phyloP scores from a whole-genome alignment of 1,140 invertebrate species.

The Amphibalanus amphitrite region DNA sequence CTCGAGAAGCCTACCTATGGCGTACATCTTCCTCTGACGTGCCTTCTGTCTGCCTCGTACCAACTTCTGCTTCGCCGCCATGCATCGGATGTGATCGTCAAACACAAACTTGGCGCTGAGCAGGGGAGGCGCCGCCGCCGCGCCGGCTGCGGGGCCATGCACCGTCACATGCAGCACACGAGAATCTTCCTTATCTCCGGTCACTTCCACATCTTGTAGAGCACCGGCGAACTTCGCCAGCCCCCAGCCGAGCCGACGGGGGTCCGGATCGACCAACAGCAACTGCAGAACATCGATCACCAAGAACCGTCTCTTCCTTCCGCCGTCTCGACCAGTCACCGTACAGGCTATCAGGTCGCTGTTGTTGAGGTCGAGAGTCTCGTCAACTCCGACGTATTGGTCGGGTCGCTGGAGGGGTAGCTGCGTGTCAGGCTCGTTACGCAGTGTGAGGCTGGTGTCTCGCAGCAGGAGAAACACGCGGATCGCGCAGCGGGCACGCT shows the following conservation, averaged over 20 bases:
- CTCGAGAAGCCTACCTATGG: conserved; percentile 80
- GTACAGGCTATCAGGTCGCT: conserved; percentile 93
- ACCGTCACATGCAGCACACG: conserved; percentile 88
- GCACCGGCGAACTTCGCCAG: conserved; percentile 71
- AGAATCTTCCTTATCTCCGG: conserved; percentile 89
- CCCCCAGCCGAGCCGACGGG: conserved; percentile 82
- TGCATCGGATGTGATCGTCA: conserved; percentile 95
- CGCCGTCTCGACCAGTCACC: conserved; percentile 62
- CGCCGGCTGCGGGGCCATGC: conserved; percentile 54
- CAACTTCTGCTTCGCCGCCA: conserved; percentile 80
- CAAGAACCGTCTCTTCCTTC: conserved; percentile 51
- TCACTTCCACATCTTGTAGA: conserved; percentile 45
- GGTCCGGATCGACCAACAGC: conserved; percentile 91
- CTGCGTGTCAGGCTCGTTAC: conserved; percentile 63
- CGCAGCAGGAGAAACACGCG: conserved; percentile 85
- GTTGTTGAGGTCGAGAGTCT: conserved; percentile 39
- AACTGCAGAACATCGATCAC: conserved; percentile 88
- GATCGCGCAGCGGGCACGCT: conserved; percentile 79
- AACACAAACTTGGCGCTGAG: conserved; percentile 88
- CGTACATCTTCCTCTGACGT: conserved; percentile 86
- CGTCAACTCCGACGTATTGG: conserved; percentile 63
- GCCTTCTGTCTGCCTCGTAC: conserved; percentile 79
- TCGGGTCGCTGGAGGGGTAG: conserved; percentile 82
- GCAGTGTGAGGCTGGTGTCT: conserved; percentile 58
- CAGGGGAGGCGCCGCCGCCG: conserved; percentile 43